phyloP scores from a whole-genome alignment of 2,888 invertebrate species.

The Agrotis clavis region DNA sequence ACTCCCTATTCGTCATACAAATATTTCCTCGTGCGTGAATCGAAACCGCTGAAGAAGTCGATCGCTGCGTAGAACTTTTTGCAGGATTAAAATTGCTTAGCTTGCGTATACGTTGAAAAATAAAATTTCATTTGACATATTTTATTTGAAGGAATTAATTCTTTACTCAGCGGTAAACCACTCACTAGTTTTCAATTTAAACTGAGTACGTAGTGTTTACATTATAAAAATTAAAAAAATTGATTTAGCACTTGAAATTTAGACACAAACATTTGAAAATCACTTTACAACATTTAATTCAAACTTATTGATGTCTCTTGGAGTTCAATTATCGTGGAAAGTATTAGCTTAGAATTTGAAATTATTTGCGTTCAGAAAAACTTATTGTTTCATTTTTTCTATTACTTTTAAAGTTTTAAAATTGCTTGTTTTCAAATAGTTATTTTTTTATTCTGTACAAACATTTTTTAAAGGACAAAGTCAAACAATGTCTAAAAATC shows the following conservation, averaged over 20 bases:
- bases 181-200: slow-evolving; percentile 4
- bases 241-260: slow-evolving; percentile 1
- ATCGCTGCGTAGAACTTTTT: too few relatives aligned
- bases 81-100: not conserved
- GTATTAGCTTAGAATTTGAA: slow-evolving; percentile 13
- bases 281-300: slow-evolving; percentile 15
- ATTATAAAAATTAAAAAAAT: slow-evolving; percentile 6
- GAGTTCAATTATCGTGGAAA: slow-evolving; percentile 30
- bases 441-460: too few relatives aligned
- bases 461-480: too few relatives aligned
- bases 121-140: not conserved
- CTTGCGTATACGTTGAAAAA: not conserved
- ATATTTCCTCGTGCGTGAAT: too few relatives aligned
- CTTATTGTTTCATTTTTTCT: not conserved
- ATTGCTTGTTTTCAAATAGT: too few relatives aligned
- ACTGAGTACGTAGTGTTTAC: not conserved
- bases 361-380: slow-evolving; percentile 4
- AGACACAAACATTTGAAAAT: not conserved
- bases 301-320: slow-evolving; percentile 28
- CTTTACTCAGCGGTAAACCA: not conserved
- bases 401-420: not conserved
- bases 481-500: too few relatives aligned
- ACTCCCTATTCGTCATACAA: too few relatives aligned
- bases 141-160: not conserved
- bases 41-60: too few relatives aligned